A percentile compares a stretch with the other conserved stretches of the same genome.
Evolutionary conservation across 1,140 invertebrate species (phyloP).

Genomic region (Drosophila azteca): DNA sequence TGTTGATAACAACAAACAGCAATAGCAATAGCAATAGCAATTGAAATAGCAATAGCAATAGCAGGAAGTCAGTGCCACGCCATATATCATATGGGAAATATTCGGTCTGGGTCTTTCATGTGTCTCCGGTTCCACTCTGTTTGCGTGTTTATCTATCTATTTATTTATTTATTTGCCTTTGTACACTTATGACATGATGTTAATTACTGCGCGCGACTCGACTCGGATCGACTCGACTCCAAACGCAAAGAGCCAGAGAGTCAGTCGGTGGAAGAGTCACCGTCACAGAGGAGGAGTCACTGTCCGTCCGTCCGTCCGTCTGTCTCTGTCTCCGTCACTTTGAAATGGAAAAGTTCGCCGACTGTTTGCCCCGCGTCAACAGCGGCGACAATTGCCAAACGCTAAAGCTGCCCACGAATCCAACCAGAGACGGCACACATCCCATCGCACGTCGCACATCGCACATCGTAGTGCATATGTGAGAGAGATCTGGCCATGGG

Average conservation of each 20-base stretch:
- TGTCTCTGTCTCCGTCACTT: conserved; percentile 12
- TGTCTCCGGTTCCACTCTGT: conserved; percentile 44
- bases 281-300: neutral
- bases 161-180: conserved; percentile 76
- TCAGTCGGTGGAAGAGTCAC: no score
- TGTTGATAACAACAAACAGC: conserved; percentile 49
- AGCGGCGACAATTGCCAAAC: conserved; percentile 52
- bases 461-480: neutral
- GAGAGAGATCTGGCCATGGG: conserved; percentile 16
- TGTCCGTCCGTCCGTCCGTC: no score
- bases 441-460: no score
- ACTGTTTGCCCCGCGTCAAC: conserved; percentile 48
- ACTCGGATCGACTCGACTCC: no score
- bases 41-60: conserved; percentile 2
- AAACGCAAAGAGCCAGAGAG: neutral
- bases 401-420: conserved; percentile 43
- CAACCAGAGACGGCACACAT: conserved; percentile 10
- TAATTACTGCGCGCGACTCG: conserved; percentile 70
- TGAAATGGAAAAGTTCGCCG: conserved; percentile 54
- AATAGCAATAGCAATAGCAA: conserved; percentile 12
- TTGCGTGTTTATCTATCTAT: conserved; percentile 63
- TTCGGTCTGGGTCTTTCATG: conserved; percentile 73
- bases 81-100: conserved; percentile 70
- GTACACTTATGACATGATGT: conserved; percentile 81
- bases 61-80: conserved; percentile 71